Evolutionary conservation across 1,140 invertebrate species (phyloP).

Genomic region (Idris sp.): DNA sequence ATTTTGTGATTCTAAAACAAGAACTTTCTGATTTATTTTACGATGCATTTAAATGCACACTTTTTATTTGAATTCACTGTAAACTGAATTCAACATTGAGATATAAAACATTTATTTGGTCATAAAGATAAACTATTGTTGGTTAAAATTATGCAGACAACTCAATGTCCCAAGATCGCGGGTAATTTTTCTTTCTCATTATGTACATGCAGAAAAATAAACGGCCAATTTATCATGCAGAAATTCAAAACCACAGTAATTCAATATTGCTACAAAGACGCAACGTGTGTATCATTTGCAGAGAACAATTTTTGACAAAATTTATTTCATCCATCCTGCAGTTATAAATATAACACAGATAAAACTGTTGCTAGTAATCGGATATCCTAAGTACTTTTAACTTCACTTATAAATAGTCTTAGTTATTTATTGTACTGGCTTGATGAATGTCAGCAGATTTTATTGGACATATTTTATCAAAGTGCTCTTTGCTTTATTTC

Average conservation of each 20-base stretch:
- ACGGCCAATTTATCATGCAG: slow-evolving; percentile 45
- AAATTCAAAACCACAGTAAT: slow-evolving; percentile 52
- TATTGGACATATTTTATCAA: slow-evolving; percentile 40
- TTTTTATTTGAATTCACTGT: too few relatives aligned
- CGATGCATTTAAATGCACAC: too few relatives aligned
- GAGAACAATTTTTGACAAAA: slow-evolving; percentile 44
- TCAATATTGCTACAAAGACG: slow-evolving; percentile 33
- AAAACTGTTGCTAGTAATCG: slow-evolving; percentile 50
- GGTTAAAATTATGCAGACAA: too few relatives aligned
- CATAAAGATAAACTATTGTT: too few relatives aligned
- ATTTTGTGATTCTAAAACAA: too few relatives aligned
- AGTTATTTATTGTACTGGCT: slow-evolving; percentile 33
- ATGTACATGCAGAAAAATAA: slow-evolving; percentile 19
- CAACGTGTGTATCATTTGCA: slow-evolving; percentile 40
- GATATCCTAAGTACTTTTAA: slow-evolving; percentile 38
- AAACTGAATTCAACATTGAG: too few relatives aligned
- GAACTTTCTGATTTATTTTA: too few relatives aligned
- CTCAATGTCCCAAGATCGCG: too few relatives aligned
- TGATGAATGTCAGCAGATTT: slow-evolving; percentile 48
- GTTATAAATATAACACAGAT: slow-evolving; percentile 36
- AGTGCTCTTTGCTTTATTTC: slow-evolving; percentile 14
- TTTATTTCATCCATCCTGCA: slow-evolving; percentile 51
- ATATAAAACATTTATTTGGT: too few relatives aligned
- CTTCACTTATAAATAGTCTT: slow-evolving; percentile 45
- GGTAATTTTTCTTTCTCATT: slow-evolving; percentile 37